A percentile compares a stretch with the other conserved stretches of the same genome.
Evolutionary conservation across 2,888 invertebrate genomes (phyloP).

Genomic region (Anarsia innoxiella): DNA sequence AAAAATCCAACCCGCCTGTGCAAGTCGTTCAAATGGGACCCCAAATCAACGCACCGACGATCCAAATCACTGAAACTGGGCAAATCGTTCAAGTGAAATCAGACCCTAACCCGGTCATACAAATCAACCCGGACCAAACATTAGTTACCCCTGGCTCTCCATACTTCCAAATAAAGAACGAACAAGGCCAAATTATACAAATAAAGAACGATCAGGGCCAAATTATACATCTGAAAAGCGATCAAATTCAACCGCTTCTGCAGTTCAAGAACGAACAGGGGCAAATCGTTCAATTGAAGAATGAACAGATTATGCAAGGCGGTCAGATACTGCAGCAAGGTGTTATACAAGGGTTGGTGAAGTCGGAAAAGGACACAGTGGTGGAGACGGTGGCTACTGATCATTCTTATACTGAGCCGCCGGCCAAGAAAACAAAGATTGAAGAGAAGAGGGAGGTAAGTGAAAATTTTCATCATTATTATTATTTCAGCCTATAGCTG

Average conservation of each 20-base stretch:
- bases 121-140: slow-evolving; percentile 42
- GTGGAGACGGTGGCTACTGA: slow-evolving; percentile 45
- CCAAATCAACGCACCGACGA: slow-evolving; percentile 62
- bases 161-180: slow-evolving; percentile 63
- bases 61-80: slow-evolving; percentile 66
- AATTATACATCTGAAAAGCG: slow-evolving; percentile 58
- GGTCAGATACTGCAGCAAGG: slow-evolving; percentile 23
- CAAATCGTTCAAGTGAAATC: slow-evolving; percentile 65
- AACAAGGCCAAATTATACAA: slow-evolving; percentile 61
- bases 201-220: slow-evolving; percentile 66
- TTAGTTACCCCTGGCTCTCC: slow-evolving; percentile 41
- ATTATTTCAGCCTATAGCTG: too few relatives aligned
- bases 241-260: slow-evolving; percentile 45
- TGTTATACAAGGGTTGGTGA: slow-evolving; percentile 27
- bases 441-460: slow-evolving; percentile 53
- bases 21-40: slow-evolving; percentile 66
- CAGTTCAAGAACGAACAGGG: slow-evolving; percentile 56
- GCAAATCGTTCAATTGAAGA: slow-evolving; percentile 44
- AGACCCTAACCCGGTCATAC: slow-evolving; percentile 47
- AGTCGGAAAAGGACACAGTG: slow-evolving; percentile 42
- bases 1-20: slow-evolving; percentile 77
- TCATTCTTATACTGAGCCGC: slow-evolving; percentile 60
- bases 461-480: too few relatives aligned
- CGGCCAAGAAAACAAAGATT: slow-evolving; percentile 49
- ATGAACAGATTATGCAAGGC: slow-evolving; percentile 21